These are phyloP conservation scores for Acronicta leporina DNA, from an alignment of 2,888 invertebrate genomes.

Conservation along the genomic window DNA sequence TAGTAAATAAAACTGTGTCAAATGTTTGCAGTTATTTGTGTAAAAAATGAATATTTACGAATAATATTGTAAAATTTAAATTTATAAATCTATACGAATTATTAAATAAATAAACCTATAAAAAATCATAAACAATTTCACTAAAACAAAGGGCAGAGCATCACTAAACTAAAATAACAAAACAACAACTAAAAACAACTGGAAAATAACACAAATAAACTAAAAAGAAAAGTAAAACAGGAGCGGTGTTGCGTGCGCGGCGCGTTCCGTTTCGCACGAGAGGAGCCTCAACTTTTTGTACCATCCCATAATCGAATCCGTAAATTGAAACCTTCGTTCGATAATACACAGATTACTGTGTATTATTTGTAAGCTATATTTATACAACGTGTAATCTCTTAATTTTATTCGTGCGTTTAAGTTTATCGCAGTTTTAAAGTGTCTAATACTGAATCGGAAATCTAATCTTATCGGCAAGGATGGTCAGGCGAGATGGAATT, in stretches of 20 bases:
- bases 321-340: conserved; percentile 76
- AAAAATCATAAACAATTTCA: conserved; percentile 9
- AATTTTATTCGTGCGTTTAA: conserved; percentile 26
- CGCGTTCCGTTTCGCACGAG: conserved; percentile 79
- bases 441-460: background rate
- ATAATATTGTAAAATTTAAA: too few species aligned
- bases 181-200: conserved; percentile 23
- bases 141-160: conserved; percentile 14
- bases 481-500: too few species aligned
- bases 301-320: conserved; percentile 73
- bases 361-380: conserved; percentile 61
- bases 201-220: conserved; percentile 51
- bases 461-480: too few species aligned
- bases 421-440: conserved; percentile 3
- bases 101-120: conserved; percentile 3
- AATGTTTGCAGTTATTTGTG: too few species aligned
- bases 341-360: conserved; percentile 64
- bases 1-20: too few species aligned
- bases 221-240: conserved; percentile 60
- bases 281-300: conserved; percentile 69
- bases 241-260: conserved; percentile 76
- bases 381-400: conserved; percentile 41
- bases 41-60: too few species aligned
- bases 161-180: conserved; percentile 26
- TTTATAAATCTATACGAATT: too few species aligned